phyloP scores from a whole-genome alignment of 2,113 vertebrate species.

The Ovis canadensis region DNA sequence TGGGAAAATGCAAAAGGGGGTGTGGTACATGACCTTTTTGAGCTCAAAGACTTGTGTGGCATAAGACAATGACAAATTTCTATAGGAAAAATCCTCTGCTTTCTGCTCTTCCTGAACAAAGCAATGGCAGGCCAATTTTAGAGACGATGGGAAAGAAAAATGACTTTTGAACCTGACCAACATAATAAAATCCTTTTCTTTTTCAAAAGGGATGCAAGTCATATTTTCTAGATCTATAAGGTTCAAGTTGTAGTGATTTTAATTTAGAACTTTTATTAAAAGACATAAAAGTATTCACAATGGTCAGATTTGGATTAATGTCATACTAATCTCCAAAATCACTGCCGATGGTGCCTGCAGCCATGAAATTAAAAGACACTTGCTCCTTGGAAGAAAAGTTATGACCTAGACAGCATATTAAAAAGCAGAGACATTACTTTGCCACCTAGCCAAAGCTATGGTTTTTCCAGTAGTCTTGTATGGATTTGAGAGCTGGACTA shows the following conservation, averaged over 20 bases:
- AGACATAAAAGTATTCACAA: not conserved
- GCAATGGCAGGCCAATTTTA: not conserved
- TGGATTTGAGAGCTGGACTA: not conserved
- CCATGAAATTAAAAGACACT: not conserved
- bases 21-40: accelerated
- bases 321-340: not conserved
- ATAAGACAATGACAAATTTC: not conserved
- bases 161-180: not conserved
- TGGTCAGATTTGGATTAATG: not conserved
- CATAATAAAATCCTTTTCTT: not conserved
- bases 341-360: not conserved
- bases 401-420: not conserved
- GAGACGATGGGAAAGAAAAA: not conserved
- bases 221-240: not conserved
- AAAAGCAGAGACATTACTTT: not conserved
- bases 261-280: not conserved
- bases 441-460: not conserved
- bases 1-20: accelerated
- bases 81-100: accelerated
- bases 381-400: not conserved
- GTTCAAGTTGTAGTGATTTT: not conserved
- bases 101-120: not conserved
- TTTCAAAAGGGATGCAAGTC: not conserved
- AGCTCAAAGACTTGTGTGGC: not conserved
- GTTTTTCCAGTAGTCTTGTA: not conserved